Conservation (phyloP, 1,140 invertebrate species). For the Holotrichia oblita region DNA sequence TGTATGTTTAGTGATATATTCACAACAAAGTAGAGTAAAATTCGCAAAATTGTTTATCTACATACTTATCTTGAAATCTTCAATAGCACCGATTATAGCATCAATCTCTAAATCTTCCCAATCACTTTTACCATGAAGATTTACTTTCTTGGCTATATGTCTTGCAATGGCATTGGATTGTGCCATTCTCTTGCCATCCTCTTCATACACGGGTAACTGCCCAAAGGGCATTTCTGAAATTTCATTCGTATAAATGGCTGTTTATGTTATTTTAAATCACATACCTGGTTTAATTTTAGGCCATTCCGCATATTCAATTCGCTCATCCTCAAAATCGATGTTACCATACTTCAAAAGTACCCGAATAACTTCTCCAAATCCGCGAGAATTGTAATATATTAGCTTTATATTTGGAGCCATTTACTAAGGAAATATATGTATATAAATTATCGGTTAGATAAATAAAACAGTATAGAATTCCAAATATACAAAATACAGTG, state of each 20-base stretch:
- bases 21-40: too few relatives aligned
- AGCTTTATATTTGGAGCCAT: slow-evolving; percentile 65
- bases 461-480: too few relatives aligned
- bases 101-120: slow-evolving; percentile 73
- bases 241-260: slow-evolving; percentile 51
- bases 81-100: slow-evolving; percentile 68
- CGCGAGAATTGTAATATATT: slow-evolving; percentile 71
- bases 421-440: neutral
- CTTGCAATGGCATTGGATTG: slow-evolving; percentile 76
- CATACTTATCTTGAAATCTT: slow-evolving; percentile 60
- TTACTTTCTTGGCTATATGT: slow-evolving; percentile 73
- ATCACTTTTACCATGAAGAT: slow-evolving; percentile 70
- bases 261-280: slow-evolving; percentile 19
- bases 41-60: too few relatives aligned
- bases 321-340: slow-evolving; percentile 72
- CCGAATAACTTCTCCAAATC: slow-evolving; percentile 74
- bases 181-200: slow-evolving; percentile 72
- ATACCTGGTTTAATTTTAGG: slow-evolving; percentile 64
- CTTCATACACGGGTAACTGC: slow-evolving; percentile 76
- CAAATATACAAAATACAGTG: too few relatives aligned
- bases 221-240: slow-evolving; percentile 70
- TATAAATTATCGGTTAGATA: neutral
- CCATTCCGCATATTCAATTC: slow-evolving; percentile 68
- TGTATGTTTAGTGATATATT: too few relatives aligned
- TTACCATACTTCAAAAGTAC: slow-evolving; percentile 71